Conservation (phyloP, 92 coral and sea anemone species). For the Palythoa grandis region DNA sequence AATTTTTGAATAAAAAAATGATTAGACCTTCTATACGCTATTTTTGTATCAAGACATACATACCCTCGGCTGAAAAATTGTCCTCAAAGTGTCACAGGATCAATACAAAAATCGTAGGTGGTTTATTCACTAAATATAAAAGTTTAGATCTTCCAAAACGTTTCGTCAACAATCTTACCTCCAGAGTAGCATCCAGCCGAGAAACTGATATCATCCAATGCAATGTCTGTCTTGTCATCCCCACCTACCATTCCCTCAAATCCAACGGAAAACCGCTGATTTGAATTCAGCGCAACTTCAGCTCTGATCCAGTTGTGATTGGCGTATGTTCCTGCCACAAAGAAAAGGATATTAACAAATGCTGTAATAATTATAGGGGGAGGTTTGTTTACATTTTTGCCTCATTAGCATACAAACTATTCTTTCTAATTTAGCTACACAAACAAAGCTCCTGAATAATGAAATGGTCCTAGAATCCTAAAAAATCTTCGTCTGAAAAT, state of each 20-base stretch:
- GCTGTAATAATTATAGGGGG: neutral
- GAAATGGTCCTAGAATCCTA: too few relatives aligned
- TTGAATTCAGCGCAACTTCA: constrained; percentile 73
- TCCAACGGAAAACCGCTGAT: constrained; percentile 54
- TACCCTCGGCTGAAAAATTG: too few relatives aligned
- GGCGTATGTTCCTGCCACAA: constrained; percentile 71
- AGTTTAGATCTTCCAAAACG: neutral
- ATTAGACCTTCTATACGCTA: too few relatives aligned
- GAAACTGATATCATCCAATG: constrained; percentile 93
- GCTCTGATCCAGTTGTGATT: constrained; percentile 91
- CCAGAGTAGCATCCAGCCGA: constrained; percentile 81
- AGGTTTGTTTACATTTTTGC: too few relatives aligned
- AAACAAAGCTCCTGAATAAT: too few relatives aligned
- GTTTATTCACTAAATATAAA: neutral
- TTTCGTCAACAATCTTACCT: constrained; percentile 36
- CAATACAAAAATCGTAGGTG: too few relatives aligned
- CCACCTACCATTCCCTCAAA: constrained; percentile 88
- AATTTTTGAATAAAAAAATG: too few relatives aligned
- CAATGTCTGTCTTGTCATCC: constrained; percentile 92
- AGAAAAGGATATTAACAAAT: neutral
- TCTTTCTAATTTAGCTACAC: too few relatives aligned
- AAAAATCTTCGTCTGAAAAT: too few relatives aligned
- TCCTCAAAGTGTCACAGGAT: too few relatives aligned
- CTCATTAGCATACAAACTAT: too few relatives aligned
- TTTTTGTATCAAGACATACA: too few relatives aligned